phyloP scores from a whole-genome alignment of 2,113 vertebrate genomes.

The Tachuris rubrigastra region DNA sequence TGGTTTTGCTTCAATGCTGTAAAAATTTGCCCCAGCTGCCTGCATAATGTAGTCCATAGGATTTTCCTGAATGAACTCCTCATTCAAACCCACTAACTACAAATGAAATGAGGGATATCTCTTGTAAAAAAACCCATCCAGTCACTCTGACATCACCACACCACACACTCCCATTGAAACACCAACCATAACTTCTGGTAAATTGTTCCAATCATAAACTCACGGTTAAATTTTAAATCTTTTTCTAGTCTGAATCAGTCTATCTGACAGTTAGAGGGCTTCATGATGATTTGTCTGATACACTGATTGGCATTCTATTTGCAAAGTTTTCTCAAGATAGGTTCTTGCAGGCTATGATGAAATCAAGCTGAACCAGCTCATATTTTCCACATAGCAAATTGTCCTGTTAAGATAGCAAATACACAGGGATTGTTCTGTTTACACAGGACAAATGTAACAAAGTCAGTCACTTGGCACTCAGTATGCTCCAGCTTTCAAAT shows the following conservation, averaged over 20 bases:
- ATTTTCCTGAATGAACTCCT: not conserved
- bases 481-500: not conserved
- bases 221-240: not conserved
- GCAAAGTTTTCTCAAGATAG: not conserved
- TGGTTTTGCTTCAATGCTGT: not conserved
- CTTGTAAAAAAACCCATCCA: not conserved
- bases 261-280: not conserved
- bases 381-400: not conserved
- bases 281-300: not conserved
- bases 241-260: not conserved
- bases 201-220: not conserved
- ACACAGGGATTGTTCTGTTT: not conserved
- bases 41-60: not conserved
- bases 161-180: not conserved
- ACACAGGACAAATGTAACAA: not conserved
- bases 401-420: not conserved
- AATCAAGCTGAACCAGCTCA: not conserved
- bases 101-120: not conserved
- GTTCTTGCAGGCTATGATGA: not conserved
- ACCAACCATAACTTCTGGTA: not conserved
- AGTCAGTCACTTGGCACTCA: not conserved
- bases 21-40: not conserved
- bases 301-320: not conserved
- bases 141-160: not conserved
- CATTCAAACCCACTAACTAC: not conserved